These are phyloP conservation scores for Pedionomus torquatus DNA, from an alignment of 2,113 vertebrate genomes.

Conservation along the genomic window DNA sequence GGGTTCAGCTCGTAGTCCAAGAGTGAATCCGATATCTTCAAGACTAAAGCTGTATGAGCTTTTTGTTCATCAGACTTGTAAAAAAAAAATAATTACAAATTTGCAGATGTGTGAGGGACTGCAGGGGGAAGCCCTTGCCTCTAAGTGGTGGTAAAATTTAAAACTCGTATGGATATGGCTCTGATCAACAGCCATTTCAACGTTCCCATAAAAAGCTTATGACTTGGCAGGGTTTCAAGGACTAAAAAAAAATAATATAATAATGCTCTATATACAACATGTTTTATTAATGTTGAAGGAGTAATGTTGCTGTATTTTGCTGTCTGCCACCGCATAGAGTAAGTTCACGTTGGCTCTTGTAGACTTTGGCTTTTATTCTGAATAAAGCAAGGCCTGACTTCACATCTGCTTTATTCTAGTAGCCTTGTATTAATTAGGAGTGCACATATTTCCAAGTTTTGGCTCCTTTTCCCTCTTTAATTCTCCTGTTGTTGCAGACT, in stretches of 20 bases:
- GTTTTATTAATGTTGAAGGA: conserved; percentile 59
- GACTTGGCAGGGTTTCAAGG: conserved; percentile 48
- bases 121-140: not conserved
- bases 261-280: conserved; percentile 22
- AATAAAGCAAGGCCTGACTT: conserved; percentile 18
- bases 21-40: not conserved
- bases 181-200: conserved; percentile 49
- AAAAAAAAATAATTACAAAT: not conserved
- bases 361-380: not conserved
- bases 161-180: conserved; percentile 26
- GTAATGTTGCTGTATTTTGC: conserved; percentile 26
- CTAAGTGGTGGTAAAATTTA: conserved; percentile 27
- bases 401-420: conserved; percentile 26
- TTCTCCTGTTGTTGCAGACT: not conserved
- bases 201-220: conserved; percentile 51
- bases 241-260: not conserved
- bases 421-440: not conserved
- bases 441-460: not conserved
- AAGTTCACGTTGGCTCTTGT: conserved; percentile 7
- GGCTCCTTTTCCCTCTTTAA: not conserved
- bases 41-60: not conserved
- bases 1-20: not conserved
- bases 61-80: not conserved
- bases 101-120: not conserved
- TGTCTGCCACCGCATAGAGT: not conserved